phyloP scores from a whole-genome alignment of 2,888 invertebrate species.

The Pseudoips prasinana region DNA sequence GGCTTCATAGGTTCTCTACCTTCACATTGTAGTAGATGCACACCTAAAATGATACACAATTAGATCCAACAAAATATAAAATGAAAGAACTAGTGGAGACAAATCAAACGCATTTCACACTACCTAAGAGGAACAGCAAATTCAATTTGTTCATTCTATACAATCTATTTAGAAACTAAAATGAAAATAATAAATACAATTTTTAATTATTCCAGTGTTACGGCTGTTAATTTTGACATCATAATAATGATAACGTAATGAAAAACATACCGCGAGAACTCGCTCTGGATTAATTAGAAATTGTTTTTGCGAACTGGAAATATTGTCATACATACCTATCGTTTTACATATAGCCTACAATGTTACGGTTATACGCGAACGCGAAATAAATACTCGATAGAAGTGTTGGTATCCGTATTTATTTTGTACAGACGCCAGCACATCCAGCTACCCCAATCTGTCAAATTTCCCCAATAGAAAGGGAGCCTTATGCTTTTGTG shows the following conservation, averaged over 20 bases:
- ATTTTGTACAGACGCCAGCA: too few relatives aligned
- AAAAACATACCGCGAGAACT: conserved; percentile 8
- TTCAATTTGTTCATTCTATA: conserved; percentile 45
- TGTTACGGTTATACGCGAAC: too few relatives aligned
- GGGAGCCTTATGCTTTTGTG: too few relatives aligned
- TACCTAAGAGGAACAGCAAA: conserved; percentile 42
- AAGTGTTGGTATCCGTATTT: too few relatives aligned
- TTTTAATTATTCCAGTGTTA: conserved; percentile 26
- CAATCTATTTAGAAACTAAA: conserved; percentile 6
- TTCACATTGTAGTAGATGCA: conserved; percentile 30
- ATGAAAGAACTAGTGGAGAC: too few relatives aligned
- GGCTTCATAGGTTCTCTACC: conserved; percentile 55
- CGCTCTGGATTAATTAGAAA: conserved; percentile 3
- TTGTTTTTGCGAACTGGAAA: not conserved
- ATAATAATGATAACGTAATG: conserved; percentile 22
- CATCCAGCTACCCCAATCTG: too few relatives aligned
- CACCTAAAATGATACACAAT: conserved; percentile 29
- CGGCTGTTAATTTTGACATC: conserved; percentile 30
- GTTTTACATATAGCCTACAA: too few relatives aligned
- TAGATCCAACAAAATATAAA: too few relatives aligned
- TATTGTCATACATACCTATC: too few relatives aligned
- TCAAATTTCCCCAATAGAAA: too few relatives aligned
- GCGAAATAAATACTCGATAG: too few relatives aligned
- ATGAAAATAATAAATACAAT: conserved; percentile 19
- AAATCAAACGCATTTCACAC: conserved; percentile 7